A percentile compares a stretch with the other conserved stretches of the same genome.
These are phyloP conservation scores for Toxonevra muliebris DNA, from an alignment of 2,888 invertebrate genomes.

Conservation along the genomic window DNA sequence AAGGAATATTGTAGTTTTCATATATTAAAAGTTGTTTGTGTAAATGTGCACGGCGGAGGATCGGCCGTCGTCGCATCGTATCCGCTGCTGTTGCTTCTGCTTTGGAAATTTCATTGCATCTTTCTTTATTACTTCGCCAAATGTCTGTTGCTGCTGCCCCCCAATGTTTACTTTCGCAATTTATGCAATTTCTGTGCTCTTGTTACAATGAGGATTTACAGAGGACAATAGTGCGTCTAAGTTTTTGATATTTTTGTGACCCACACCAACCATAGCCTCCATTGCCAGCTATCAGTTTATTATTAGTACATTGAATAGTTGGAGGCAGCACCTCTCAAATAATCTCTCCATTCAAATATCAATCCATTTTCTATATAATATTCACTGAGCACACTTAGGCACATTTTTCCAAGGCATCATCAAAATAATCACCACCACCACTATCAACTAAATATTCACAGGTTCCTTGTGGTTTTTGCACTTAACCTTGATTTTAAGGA, in stretches of 20 bases:
- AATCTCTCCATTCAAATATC: too few relatives aligned
- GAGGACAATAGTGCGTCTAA: slow-evolving; percentile 66
- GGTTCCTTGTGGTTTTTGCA: neutral
- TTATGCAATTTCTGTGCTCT: slow-evolving; percentile 56
- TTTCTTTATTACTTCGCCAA: slow-evolving; percentile 9
- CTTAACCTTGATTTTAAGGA: slow-evolving; percentile 55
- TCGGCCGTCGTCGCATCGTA: neutral
- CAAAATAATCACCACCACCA: too few relatives aligned
- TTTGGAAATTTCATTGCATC: slow-evolving; percentile 28
- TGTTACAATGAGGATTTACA: slow-evolving; percentile 64
- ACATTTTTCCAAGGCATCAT: too few relatives aligned
- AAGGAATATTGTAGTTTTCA: too few relatives aligned
- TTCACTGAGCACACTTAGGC: too few relatives aligned
- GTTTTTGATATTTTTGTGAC: slow-evolving; percentile 33
- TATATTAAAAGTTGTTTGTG: too few relatives aligned
- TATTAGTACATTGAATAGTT: too few relatives aligned
- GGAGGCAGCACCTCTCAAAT: too few relatives aligned
- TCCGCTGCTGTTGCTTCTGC: too few relatives aligned
- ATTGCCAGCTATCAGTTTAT: too few relatives aligned
- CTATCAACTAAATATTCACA: too few relatives aligned
- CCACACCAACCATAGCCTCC: slow-evolving; percentile 10
- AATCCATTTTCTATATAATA: too few relatives aligned
- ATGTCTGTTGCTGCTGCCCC: neutral
- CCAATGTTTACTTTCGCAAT: slow-evolving; percentile 51
- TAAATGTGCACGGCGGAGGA: slow-evolving; percentile 16